phyloP scores from a whole-genome alignment of 2,113 vertebrate species.

The Pungitius pungitius region DNA sequence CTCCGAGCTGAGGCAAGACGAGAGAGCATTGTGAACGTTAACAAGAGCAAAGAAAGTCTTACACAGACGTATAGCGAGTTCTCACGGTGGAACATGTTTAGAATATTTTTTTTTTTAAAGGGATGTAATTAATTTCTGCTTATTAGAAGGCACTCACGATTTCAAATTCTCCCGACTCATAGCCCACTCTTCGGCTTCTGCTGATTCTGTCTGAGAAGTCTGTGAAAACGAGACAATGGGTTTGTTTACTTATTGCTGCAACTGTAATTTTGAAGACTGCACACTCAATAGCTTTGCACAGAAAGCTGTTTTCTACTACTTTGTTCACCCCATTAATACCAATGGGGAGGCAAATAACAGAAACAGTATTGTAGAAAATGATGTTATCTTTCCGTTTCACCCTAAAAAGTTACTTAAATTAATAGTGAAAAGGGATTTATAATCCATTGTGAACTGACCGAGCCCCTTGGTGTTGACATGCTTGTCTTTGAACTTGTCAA shows the following conservation, averaged over 20 bases:
- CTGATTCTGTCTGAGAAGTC: constrained; percentile 96
- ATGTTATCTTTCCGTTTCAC: not conserved
- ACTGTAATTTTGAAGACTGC: not conserved
- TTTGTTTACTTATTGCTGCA: not conserved
- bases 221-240: constrained; percentile 63
- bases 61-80: not conserved
- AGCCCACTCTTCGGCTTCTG: constrained; percentile 88
- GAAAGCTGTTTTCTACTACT: not conserved
- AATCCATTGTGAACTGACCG: constrained; percentile 79
- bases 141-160: constrained; percentile 83
- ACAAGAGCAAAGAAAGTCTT: not conserved
- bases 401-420: not conserved
- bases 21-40: not conserved
- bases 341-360: not conserved
- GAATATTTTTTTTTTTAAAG: too few species aligned
- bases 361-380: not conserved
- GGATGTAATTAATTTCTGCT: too few species aligned
- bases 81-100: too few species aligned
- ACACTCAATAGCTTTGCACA: not conserved
- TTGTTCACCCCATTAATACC: not conserved
- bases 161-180: constrained; percentile 94
- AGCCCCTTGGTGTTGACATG: constrained; percentile 90
- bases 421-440: not conserved
- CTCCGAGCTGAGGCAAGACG: constrained; percentile 82
- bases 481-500: constrained; percentile 98